Conservation (phyloP, 2,888 invertebrate genomes). For the Chymomyza procnemis region DNA sequence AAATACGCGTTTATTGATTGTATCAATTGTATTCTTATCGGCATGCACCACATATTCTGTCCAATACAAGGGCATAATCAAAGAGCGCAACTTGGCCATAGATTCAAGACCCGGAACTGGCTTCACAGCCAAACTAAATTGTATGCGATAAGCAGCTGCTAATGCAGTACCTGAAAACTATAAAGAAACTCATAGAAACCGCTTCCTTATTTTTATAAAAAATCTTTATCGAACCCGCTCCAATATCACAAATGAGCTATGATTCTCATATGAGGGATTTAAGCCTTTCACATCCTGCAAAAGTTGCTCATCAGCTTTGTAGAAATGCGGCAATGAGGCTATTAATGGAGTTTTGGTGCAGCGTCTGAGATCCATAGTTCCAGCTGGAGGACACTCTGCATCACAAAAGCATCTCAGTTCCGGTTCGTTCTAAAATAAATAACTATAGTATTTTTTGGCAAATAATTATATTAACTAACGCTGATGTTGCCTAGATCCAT, state of each 20-base stretch:
- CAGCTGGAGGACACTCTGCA: constrained; percentile 84
- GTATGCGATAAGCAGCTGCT: constrained; percentile 84
- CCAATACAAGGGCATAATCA: constrained; percentile 87
- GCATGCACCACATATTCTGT: constrained; percentile 83
- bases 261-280: constrained; percentile 83
- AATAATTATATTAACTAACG: constrained; percentile 20
- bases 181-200: not conserved
- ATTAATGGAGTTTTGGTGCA: constrained; percentile 86
- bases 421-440: constrained; percentile 47
- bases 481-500: constrained; percentile 85
- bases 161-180: constrained; percentile 83
- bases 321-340: constrained; percentile 88
- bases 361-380: constrained; percentile 83
- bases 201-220: not conserved
- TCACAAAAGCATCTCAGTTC: constrained; percentile 76
- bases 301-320: constrained; percentile 81
- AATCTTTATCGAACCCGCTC: constrained; percentile 82
- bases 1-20: constrained; percentile 55
- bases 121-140: constrained; percentile 84
- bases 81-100: constrained; percentile 83
- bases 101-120: constrained; percentile 82
- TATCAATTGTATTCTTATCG: constrained; percentile 43
- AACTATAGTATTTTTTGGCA: not conserved
- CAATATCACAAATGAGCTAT: constrained; percentile 87
- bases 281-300: constrained; percentile 80